These are phyloP conservation scores for Tragelaphus oryx DNA, from an alignment of 2,797 vertebrate genomes.

Conservation along the genomic window DNA sequence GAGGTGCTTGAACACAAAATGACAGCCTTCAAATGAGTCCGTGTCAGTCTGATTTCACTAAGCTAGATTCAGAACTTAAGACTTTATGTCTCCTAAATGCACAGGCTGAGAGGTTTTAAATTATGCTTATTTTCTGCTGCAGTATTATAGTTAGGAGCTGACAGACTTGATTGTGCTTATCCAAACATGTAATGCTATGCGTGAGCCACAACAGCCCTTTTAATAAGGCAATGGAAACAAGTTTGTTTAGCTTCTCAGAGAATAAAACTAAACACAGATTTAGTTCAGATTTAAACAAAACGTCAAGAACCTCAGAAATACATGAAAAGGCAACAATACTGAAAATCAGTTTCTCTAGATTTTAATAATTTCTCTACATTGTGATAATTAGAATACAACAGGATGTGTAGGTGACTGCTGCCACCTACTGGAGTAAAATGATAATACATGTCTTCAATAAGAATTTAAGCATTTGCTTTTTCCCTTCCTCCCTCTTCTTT, in stretches of 20 bases:
- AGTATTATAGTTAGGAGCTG: not conserved
- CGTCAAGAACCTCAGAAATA: constrained; percentile 46
- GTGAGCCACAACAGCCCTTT: not conserved
- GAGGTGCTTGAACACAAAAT: not conserved
- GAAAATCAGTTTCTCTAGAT: not conserved
- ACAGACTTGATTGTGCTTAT: not conserved
- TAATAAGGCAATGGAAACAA: not conserved
- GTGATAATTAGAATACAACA: not conserved
- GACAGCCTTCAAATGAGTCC: not conserved
- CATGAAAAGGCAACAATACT: constrained; percentile 5
- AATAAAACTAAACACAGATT: constrained; percentile 19
- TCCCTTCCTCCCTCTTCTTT: not conserved
- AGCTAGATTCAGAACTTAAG: not conserved
- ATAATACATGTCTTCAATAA: not conserved
- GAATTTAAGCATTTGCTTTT: not conserved
- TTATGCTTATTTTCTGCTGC: not conserved
- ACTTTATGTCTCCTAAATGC: not conserved
- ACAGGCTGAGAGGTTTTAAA: not conserved
- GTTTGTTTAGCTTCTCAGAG: not conserved
- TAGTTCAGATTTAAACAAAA: constrained; percentile 40
- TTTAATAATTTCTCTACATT: not conserved
- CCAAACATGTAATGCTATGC: not conserved
- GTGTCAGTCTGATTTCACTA: not conserved
- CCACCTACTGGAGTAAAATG: constrained; percentile 51
- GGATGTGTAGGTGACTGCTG: constrained; percentile 57